These are phyloP conservation scores for Heliconius charithonia DNA, from an alignment of 2,888 invertebrate species.

Conservation along the genomic window DNA sequence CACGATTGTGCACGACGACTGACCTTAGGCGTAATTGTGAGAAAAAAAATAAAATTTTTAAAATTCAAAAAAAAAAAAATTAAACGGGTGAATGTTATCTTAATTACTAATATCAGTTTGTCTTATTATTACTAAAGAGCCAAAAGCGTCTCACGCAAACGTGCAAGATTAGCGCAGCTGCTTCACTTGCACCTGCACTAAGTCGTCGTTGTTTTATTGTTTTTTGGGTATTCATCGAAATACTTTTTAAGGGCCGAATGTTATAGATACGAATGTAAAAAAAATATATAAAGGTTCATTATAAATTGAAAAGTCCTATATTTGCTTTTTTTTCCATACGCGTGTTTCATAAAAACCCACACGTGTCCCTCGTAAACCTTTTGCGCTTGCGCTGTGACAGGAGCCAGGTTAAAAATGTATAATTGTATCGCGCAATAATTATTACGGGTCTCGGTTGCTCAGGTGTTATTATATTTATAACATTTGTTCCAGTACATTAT, in stretches of 20 bases:
- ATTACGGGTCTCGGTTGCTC: not conserved
- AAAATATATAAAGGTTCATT: not conserved
- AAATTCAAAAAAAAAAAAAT: no score
- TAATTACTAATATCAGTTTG: not conserved
- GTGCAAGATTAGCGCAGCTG: slow-evolving; percentile 21
- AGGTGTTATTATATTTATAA: slow-evolving; percentile 6
- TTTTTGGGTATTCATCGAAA: slow-evolving; percentile 15
- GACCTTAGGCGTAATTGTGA: not conserved
- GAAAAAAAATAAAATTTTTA: not conserved
- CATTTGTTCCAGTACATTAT: not conserved
- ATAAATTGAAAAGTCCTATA: slow-evolving; percentile 11
- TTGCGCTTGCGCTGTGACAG: slow-evolving; percentile 17
- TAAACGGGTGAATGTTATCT: not conserved
- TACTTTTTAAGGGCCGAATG: slow-evolving; percentile 1
- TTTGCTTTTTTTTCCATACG: not conserved
- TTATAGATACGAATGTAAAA: not conserved
- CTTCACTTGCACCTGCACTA: slow-evolving; percentile 17
- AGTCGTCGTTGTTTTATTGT: slow-evolving; percentile 11
- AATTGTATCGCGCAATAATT: slow-evolving; percentile 14
- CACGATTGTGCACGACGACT: no score
- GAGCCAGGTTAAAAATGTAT: slow-evolving; percentile 14
- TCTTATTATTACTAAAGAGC: not conserved
- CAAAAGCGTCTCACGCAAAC: slow-evolving; percentile 15
- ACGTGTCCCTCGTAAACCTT: slow-evolving; percentile 27
- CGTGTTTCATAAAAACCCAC: slow-evolving; percentile 18